These are phyloP conservation scores for Platynereis dumerilii DNA, from an alignment of 2,888 invertebrate genomes.

Conservation along the genomic window DNA sequence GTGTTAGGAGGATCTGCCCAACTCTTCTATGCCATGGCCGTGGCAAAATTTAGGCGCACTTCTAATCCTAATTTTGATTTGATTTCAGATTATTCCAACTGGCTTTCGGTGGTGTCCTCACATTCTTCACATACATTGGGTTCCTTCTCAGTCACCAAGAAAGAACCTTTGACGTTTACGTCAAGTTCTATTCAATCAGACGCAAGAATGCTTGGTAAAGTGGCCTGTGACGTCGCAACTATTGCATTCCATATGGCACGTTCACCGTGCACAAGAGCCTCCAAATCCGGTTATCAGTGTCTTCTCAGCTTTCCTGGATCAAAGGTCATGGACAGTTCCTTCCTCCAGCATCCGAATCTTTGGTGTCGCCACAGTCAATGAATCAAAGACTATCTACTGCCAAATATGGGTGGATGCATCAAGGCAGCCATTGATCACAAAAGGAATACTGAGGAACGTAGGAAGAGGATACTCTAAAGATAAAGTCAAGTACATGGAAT, in stretches of 20 bases:
- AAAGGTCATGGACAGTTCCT: background rate
- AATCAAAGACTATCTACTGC: background rate
- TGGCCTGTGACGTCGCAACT: background rate
- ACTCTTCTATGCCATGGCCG: too few species aligned
- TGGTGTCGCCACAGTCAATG: background rate
- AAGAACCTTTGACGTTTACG: background rate
- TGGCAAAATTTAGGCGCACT: too few species aligned
- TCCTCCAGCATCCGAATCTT: background rate
- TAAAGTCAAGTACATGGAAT: conserved; percentile 5
- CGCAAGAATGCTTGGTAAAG: background rate
- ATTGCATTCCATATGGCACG: conserved; percentile 5
- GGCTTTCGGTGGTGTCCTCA: background rate
- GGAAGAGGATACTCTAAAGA: background rate
- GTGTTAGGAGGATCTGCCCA: too few species aligned
- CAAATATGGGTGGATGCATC: conserved; percentile 6
- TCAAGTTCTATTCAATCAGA: background rate
- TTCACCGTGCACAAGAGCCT: background rate
- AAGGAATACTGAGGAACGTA: background rate
- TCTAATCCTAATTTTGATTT: background rate
- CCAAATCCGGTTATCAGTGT: background rate
- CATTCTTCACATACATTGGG: background rate
- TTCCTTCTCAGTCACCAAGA: background rate
- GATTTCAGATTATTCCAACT: conserved; percentile 3
- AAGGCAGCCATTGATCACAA: background rate
- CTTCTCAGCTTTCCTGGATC: conserved; percentile 10